Evolutionary conservation across 2,797 vertebrate species (phyloP).

Genomic region (Enteromius paludinosus): DNA sequence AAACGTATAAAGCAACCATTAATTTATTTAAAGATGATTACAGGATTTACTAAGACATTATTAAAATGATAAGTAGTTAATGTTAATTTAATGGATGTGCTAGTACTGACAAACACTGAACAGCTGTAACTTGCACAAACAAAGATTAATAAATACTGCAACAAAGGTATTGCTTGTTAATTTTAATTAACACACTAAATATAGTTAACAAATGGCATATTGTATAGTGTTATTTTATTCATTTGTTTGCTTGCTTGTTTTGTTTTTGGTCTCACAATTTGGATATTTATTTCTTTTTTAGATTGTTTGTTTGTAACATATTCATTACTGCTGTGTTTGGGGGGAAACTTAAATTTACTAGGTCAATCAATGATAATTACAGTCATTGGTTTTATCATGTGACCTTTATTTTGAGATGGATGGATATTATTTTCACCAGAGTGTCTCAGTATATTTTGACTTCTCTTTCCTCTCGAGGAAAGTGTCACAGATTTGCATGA

Average conservation of each 20-base stretch:
- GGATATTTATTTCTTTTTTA: not conserved
- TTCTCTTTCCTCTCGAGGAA: not conserved
- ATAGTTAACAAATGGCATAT: not conserved
- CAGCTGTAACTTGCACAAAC: not conserved
- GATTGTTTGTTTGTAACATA: not conserved
- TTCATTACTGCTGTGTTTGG: not conserved
- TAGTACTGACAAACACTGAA: not conserved
- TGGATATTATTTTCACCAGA: conserved; percentile 50
- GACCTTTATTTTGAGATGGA: conserved; percentile 65
- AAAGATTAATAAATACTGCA: not conserved
- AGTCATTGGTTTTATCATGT: conserved; percentile 76
- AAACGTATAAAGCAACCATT: not conserved
- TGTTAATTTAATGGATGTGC: not conserved
- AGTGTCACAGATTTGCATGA: not conserved
- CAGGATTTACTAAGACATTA: not conserved
- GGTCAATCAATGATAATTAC: conserved; percentile 53
- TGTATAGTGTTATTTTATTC: not conserved
- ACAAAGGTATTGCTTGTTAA: not conserved
- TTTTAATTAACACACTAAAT: not conserved
- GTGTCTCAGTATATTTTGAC: conserved; percentile 35
- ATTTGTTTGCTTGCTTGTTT: too few species aligned
- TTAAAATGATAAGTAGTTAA: not conserved
- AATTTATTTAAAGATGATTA: not conserved
- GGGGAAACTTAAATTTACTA: not conserved
- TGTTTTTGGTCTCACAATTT: not conserved